These are phyloP conservation scores for Hybos culiciformis DNA, from an alignment of 2,888 invertebrate species.

Conservation along the genomic window DNA sequence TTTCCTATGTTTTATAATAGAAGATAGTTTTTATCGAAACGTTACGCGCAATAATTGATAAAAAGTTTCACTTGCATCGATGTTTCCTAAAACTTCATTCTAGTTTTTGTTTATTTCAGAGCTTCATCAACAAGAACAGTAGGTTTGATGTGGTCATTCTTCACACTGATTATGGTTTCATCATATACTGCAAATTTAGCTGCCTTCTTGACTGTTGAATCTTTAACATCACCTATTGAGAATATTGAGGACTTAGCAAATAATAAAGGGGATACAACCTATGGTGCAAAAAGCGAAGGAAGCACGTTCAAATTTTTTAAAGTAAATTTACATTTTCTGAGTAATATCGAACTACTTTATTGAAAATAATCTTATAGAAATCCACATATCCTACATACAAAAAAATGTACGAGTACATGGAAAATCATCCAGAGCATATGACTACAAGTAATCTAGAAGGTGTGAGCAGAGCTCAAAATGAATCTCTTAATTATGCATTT, in stretches of 20 bases:
- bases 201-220: constrained; percentile 76
- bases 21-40: too few species aligned
- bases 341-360: too few species aligned
- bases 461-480: constrained; percentile 38
- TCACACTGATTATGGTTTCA: constrained; percentile 60
- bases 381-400: constrained; percentile 60
- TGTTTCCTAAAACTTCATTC: too few species aligned
- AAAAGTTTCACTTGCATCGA: too few species aligned
- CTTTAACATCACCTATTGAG: constrained; percentile 52
- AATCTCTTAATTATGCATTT: constrained; percentile 60
- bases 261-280: constrained; percentile 61
- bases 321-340: too few species aligned
- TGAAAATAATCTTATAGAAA: constrained; percentile 41
- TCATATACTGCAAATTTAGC: constrained; percentile 87
- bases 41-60: too few species aligned
- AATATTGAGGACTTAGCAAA: constrained; percentile 68
- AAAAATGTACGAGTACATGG: constrained; percentile 73
- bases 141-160: constrained; percentile 81
- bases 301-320: constrained; percentile 81
- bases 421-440: constrained; percentile 43
- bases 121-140: constrained; percentile 77
- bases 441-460: constrained; percentile 42
- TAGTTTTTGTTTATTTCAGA: too few species aligned
- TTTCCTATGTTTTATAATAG: too few species aligned
- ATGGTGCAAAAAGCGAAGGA: constrained; percentile 70